These are phyloP conservation scores for Papilio dardanus DNA, from an alignment of 1,140 invertebrate species.

Conservation along the genomic window DNA sequence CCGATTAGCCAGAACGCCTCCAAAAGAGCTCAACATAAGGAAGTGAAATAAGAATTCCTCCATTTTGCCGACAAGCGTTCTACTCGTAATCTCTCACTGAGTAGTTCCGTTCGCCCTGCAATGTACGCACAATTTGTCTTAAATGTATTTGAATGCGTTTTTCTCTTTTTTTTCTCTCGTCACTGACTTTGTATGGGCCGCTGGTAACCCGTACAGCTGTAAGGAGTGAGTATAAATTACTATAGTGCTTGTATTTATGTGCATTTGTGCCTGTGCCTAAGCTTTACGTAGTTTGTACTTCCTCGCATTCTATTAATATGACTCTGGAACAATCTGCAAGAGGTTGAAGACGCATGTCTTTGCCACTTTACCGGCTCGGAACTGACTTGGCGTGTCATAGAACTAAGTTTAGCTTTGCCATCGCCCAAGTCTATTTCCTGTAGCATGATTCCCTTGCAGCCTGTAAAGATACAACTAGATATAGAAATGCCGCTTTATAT, in stretches of 20 bases:
- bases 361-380: constrained; percentile 43
- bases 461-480: constrained; percentile 61
- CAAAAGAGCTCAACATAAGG: constrained; percentile 76
- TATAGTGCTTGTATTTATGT: constrained; percentile 80
- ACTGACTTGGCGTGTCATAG: constrained; percentile 61
- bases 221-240: constrained; percentile 83
- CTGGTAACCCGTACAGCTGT: constrained; percentile 83
- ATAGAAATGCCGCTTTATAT: constrained; percentile 75
- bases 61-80: constrained; percentile 77
- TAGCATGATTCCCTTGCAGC: constrained; percentile 76
- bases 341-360: constrained; percentile 63
- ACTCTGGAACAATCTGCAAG: constrained; percentile 77
- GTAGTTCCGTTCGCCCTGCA: constrained; percentile 82
- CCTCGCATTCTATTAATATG: constrained; percentile 66
- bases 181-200: constrained; percentile 83
- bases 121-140: constrained; percentile 82
- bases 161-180: constrained; percentile 83
- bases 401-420: constrained; percentile 40
- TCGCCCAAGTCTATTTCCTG: constrained; percentile 59
- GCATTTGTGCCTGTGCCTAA: constrained; percentile 81
- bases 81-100: constrained; percentile 82
- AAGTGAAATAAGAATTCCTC: constrained; percentile 74
- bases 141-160: constrained; percentile 84
- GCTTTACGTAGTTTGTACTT: constrained; percentile 74
- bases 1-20: constrained; percentile 73